These are phyloP conservation scores for Cygnus atratus DNA, from an alignment of 2,113 vertebrate genomes.

Conservation along the genomic window DNA sequence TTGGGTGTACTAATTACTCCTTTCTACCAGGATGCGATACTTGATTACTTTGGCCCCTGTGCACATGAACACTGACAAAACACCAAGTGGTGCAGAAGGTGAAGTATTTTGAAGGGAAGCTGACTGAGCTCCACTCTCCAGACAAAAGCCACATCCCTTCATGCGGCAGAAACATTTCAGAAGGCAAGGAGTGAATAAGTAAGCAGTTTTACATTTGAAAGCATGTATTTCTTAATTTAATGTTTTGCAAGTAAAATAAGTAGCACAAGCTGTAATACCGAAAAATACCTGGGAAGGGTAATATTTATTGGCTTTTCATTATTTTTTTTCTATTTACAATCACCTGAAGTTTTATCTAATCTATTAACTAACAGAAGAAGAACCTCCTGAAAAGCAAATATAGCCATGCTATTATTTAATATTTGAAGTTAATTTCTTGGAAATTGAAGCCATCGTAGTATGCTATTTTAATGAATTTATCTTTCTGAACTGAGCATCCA, in stretches of 20 bases:
- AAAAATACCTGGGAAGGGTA: neutral
- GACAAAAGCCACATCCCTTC: neutral
- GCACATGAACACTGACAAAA: neutral
- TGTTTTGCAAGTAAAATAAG: neutral
- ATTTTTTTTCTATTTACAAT: neutral
- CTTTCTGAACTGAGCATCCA: neutral
- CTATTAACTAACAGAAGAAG: neutral
- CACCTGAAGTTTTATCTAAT: neutral
- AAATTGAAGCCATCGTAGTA: neutral
- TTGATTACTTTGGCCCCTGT: neutral
- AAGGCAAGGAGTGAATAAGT: neutral
- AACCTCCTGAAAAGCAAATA: neutral
- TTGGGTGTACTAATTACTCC: slow-evolving; percentile 19
- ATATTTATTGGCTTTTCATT: neutral
- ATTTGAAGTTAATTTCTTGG: neutral
- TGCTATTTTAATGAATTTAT: neutral
- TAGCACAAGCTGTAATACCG: neutral
- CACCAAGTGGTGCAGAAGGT: slow-evolving; percentile 8
- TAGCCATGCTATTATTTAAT: neutral
- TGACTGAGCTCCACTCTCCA: neutral
- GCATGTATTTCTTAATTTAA: no score
- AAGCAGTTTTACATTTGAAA: neutral
- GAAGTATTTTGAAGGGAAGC: slow-evolving; percentile 12
- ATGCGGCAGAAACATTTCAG: neutral
- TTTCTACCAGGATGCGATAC: slow-evolving; percentile 35